A percentile compares a stretch with the other conserved stretches of the same genome.
phyloP scores from a whole-genome alignment of 2,888 invertebrate species.

The Hoplodrina blanda region DNA sequence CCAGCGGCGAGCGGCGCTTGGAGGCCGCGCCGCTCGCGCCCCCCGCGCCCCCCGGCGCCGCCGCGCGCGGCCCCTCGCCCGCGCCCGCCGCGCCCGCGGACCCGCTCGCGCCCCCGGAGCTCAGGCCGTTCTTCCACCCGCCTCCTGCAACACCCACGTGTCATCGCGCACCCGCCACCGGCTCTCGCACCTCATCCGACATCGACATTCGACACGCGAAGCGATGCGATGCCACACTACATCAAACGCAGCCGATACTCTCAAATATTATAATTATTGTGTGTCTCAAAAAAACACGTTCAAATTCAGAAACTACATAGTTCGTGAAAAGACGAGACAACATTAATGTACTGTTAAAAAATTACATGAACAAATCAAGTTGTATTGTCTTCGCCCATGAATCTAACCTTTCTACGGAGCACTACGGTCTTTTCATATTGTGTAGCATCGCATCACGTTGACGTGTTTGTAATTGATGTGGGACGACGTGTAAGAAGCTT shows the following conservation, averaged over 20 bases:
- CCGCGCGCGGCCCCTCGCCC: constrained; percentile 80
- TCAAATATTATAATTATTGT: too few species aligned
- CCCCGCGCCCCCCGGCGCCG: constrained; percentile 51
- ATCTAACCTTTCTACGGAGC: not conserved
- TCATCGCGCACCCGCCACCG: not conserved
- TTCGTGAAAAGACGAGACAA: too few species aligned
- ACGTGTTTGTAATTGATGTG: constrained; percentile 5
- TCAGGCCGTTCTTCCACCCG: constrained; percentile 87
- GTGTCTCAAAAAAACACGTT: not conserved
- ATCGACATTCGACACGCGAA: not conserved
- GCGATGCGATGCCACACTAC: constrained; percentile 4
- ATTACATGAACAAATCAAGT: not conserved
- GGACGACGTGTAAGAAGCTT: constrained; percentile 12
- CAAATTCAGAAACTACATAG: not conserved
- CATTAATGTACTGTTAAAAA: too few species aligned
- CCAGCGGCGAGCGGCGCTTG: constrained; percentile 82
- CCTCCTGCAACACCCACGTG: constrained; percentile 72
- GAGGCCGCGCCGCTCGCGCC: constrained; percentile 46
- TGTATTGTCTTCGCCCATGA: not conserved
- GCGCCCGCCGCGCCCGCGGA: constrained; percentile 6
- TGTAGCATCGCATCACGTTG: constrained; percentile 1
- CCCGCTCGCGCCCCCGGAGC: constrained; percentile 64
- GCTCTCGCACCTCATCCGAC: not conserved
- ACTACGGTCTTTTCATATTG: not conserved
- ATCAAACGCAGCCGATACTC: not conserved